A percentile compares a stretch with the other conserved stretches of the same genome.
These are phyloP conservation scores for Heteromurus nitidus DNA, from an alignment of 2,888 invertebrate genomes.

Conservation along the genomic window DNA sequence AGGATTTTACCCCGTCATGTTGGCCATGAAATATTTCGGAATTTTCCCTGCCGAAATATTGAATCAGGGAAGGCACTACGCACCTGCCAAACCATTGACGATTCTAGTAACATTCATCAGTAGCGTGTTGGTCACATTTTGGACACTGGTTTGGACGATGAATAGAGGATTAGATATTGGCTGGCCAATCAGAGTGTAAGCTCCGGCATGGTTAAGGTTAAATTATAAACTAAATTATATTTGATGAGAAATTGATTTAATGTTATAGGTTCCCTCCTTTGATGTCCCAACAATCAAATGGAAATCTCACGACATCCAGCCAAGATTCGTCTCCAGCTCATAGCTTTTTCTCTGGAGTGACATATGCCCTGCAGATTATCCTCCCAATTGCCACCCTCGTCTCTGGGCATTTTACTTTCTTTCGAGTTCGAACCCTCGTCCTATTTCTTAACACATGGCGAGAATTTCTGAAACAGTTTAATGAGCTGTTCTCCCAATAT, in stretches of 20 bases:
- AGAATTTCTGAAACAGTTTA: slow-evolving; percentile 4
- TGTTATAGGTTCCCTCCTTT: not conserved
- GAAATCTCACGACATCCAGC: not conserved
- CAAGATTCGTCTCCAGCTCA: not conserved
- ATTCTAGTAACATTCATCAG: not conserved
- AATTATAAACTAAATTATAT: not conserved
- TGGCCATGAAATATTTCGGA: slow-evolving; percentile 13
- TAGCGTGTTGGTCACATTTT: not conserved
- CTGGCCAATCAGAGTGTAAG: slow-evolving; percentile 38
- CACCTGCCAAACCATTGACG: not conserved
- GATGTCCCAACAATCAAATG: not conserved
- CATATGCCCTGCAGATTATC: slow-evolving; percentile 19
- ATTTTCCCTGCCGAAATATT: not conserved
- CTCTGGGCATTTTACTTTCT: not conserved
- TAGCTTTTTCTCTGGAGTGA: slow-evolving; percentile 31
- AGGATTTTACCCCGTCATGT: slow-evolving; percentile 7
- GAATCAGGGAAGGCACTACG: not conserved
- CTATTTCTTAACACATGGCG: slow-evolving; percentile 29
- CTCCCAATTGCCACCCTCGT: slow-evolving; percentile 4
- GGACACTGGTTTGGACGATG: slow-evolving; percentile 15
- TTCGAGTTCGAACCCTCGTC: not conserved
- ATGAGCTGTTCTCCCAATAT: not conserved
- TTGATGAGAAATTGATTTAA: not conserved
- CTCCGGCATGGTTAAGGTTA: not conserved
- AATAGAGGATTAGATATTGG: slow-evolving; percentile 25